Base-by-base conservation (phyloP, 2,797 vertebrate genomes). In the Acanthurus leucopareius region DNA sequence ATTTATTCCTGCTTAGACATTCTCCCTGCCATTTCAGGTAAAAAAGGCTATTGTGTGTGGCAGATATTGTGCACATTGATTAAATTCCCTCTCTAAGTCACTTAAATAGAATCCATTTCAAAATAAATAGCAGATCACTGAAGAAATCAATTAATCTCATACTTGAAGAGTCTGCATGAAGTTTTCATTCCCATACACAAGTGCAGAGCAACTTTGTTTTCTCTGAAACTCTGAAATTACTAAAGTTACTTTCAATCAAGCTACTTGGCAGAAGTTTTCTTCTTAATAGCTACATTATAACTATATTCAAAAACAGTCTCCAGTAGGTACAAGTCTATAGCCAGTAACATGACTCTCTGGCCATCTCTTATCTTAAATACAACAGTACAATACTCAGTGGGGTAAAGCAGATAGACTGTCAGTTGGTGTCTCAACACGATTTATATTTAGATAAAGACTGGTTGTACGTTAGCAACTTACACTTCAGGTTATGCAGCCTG, bases 61-160 rank as follows among this genome's bases (percentile, higher is more conserved):
- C 9, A 20, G 68, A 13, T 22, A 8, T 13, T 60, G 61, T 54
- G 35, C 35, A 68, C 32, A 60, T 67, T 69, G 22, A 72, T 69
- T 48, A 51, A 74, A 81, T 14, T 70, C 49, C 4, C 10, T 60
- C 25, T 47, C 15, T 0, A 42, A 47, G 10, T 64, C 52, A 63
- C 51, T 28, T 60, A 45, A 56, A n/a, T 62, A 22, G 10, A 35
- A 60, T 60, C 52, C 45, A 64, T 62, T 44, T 54, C 17, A 53
- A 49, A 54, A 15, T 59, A 22, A 63, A 72, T 48, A 54, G 59
- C 25, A 52, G 63, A 65, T 52, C 32, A 54, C 51, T 45, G 19
- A 13, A 20, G n/a, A n/a, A 58, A 54, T 79, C 65, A 84, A 71
- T 53, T 44, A 40, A 20, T 4, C 11, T 22, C 72, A 20, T 40